A percentile compares a stretch with the other conserved stretches of the same genome.
Conservation (phyloP, 2,797 vertebrate species). For the Argyrosomus regius region DNA sequence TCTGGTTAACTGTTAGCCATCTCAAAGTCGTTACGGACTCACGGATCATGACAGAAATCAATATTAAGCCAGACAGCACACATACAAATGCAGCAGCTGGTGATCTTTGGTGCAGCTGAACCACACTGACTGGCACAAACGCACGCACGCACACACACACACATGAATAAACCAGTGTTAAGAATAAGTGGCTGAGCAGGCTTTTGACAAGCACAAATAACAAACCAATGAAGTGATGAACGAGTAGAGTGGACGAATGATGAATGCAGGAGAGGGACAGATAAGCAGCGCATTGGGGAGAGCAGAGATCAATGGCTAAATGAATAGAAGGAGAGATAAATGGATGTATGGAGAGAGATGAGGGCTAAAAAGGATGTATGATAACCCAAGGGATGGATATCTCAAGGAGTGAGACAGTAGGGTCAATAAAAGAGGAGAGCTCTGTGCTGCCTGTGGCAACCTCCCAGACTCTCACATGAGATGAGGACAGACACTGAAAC, state of each 20-base stretch:
- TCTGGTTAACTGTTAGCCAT: constrained; percentile 18
- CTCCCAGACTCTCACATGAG: constrained; percentile 6
- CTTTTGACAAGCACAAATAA: constrained; percentile 44
- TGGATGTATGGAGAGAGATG: constrained; percentile 6
- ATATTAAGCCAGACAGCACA: background rate
- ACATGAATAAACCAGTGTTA: constrained; percentile 38
- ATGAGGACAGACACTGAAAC: constrained; percentile 19
- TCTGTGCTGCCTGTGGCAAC: constrained; percentile 40
- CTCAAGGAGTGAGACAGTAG: constrained; percentile 23
- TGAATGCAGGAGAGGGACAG: constrained; percentile 14
- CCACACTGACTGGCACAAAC: background rate
- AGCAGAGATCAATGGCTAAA: constrained; percentile 42
- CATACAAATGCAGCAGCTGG: constrained; percentile 30
- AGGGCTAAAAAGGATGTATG: constrained; percentile 29
- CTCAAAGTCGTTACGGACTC: constrained; percentile 24
- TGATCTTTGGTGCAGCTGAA: constrained; percentile 23
- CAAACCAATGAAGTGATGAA: constrained; percentile 40
- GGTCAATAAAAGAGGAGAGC: constrained; percentile 53
- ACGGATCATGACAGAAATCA: constrained; percentile 45
- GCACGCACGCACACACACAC: background rate
- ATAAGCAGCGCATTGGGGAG: background rate
- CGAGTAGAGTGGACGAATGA: constrained; percentile 8
- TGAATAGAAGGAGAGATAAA: constrained; percentile 28
- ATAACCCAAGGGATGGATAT: constrained; percentile 45
- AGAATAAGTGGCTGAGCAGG: constrained; percentile 36